phyloP scores from a whole-genome alignment of 2,113 vertebrate genomes.

The human region GRCh38 chr12:16672001-16672500 shows the following conservation, averaged over 20 bases:
- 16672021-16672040: constrained; percentile 73
- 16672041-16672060: constrained; percentile 71
- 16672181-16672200: constrained; percentile 39
- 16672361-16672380: background rate
- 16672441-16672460: background rate
- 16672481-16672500: background rate
- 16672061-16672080: constrained; percentile 79
- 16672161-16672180: background rate
- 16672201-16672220: background rate
- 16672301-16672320: background rate
- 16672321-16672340: background rate
- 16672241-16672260: background rate
- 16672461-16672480: background rate
- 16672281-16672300: constrained; percentile 2
- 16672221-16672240: constrained; percentile 1
- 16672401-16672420: background rate
- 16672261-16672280: background rate
- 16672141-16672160: constrained; percentile 59
- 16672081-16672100: constrained; percentile 68
- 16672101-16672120: constrained; percentile 57
- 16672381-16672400: background rate
- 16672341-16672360: background rate
- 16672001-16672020: constrained; percentile 67
- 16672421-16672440: background rate
- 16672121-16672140: constrained; percentile 68